These are phyloP conservation scores for Pipistrellus pygmaeus DNA, from an alignment of 2,797 vertebrate genomes.

Conservation along the genomic window DNA sequence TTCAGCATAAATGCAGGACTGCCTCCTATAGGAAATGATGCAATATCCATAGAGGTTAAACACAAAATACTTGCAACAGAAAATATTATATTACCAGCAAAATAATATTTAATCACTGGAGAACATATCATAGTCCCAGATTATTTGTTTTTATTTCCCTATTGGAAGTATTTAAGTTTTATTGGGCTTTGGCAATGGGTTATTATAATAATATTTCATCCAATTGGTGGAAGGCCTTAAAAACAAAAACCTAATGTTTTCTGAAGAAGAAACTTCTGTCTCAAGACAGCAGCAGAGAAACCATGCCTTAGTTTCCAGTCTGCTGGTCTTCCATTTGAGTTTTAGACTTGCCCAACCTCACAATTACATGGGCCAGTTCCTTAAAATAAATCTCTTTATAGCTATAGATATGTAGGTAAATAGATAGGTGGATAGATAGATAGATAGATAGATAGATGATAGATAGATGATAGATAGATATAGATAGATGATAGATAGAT, in stretches of 20 bases:
- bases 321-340: background rate
- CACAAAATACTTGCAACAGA: background rate
- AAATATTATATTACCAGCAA: background rate
- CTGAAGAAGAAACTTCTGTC: background rate
- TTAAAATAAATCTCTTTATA: conserved; percentile 8
- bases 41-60: background rate
- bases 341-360: background rate
- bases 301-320: background rate
- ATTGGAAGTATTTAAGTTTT: conserved; percentile 22
- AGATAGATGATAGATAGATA: background rate
- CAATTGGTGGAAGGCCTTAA: background rate
- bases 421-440: background rate
- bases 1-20: background rate
- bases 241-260: background rate
- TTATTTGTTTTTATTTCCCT: background rate
- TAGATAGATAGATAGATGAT: background rate
- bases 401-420: background rate
- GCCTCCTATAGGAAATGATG: background rate
- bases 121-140: background rate
- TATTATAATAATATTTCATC: background rate
- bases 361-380: background rate
- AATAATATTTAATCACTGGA: background rate
- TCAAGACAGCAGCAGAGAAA: background rate
- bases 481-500: background rate
- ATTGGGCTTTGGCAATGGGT: background rate